Conservation (phyloP, 2,797 vertebrate genomes). For the Sebastes taczanowskii region DNA sequence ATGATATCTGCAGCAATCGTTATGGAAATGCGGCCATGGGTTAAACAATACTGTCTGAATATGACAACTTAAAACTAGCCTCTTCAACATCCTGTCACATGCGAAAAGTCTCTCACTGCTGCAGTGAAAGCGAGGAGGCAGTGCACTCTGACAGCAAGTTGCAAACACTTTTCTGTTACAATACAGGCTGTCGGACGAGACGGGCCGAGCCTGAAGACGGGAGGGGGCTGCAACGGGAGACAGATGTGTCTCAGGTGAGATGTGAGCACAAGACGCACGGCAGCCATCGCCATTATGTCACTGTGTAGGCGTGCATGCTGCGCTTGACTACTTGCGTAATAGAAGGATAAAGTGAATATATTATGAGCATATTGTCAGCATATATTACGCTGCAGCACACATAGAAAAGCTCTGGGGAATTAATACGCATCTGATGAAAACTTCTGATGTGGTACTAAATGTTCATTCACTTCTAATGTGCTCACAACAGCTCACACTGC, state of each 20-base stretch:
- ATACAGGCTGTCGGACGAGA: conserved; percentile 24
- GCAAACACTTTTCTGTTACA: conserved; percentile 25
- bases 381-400: background rate
- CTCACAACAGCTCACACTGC: conserved; percentile 3
- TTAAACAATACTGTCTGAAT: background rate
- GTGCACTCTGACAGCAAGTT: conserved; percentile 19
- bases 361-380: background rate
- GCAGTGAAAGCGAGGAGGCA: conserved; percentile 23
- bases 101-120: background rate
- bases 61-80: background rate
- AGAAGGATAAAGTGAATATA: background rate
- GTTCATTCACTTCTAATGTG: background rate
- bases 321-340: background rate
- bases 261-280: conserved; percentile 12
- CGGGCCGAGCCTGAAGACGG: conserved; percentile 13
- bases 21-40: background rate
- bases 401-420: background rate
- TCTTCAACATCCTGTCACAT: background rate
- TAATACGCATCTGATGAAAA: background rate
- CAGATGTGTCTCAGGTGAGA: conserved; percentile 48
- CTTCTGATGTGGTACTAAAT: background rate
- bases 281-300: conserved; percentile 10
- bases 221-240: conserved; percentile 37
- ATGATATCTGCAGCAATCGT: background rate
- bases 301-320: background rate